A percentile compares a stretch with the other conserved stretches of the same genome.
Evolutionary conservation across 2,797 vertebrate genomes (phyloP).

Genomic region (Fratercula arctica): DNA sequence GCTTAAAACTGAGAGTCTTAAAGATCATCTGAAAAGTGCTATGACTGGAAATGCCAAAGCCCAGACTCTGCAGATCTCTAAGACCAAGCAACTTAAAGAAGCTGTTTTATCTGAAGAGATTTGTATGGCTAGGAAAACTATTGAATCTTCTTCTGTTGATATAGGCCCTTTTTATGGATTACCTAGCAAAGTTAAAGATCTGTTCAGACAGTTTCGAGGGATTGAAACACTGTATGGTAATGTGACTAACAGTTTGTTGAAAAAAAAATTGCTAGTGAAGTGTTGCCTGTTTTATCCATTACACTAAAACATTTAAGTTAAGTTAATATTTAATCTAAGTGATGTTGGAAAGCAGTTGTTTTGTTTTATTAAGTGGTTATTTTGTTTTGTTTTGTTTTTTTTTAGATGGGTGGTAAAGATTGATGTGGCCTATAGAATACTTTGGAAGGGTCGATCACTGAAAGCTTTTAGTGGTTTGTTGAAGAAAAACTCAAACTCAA

Average conservation of each 20-base stretch:
- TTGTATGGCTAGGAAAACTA: conserved; percentile 80
- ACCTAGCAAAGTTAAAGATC: conserved; percentile 91
- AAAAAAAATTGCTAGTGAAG: neutral
- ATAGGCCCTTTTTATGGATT: conserved; percentile 95
- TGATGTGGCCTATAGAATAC: neutral
- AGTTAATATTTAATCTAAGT: neutral
- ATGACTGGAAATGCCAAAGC: conserved; percentile 88
- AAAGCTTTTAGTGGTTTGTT: neutral
- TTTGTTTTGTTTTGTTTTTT: neutral
- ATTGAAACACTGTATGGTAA: conserved; percentile 93
- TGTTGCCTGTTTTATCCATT: neutral
- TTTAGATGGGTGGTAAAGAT: neutral
- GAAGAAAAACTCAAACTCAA: neutral
- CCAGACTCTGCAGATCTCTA: conserved; percentile 76
- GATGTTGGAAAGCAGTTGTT: rapidly evolving
- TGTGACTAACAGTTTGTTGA: neutral
- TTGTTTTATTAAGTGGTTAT: neutral
- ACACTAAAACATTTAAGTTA: neutral
- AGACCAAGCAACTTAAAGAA: conserved; percentile 81
- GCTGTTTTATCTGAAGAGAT: conserved; percentile 87
- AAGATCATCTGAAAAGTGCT: conserved; percentile 86
- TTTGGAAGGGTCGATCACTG: neutral
- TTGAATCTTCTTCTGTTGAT: conserved; percentile 80
- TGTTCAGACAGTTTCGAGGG: conserved; percentile 84
- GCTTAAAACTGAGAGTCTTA: conserved; percentile 80